phyloP scores from a whole-genome alignment of 2,797 vertebrate genomes.

The Pagetopsis macropterus region DNA sequence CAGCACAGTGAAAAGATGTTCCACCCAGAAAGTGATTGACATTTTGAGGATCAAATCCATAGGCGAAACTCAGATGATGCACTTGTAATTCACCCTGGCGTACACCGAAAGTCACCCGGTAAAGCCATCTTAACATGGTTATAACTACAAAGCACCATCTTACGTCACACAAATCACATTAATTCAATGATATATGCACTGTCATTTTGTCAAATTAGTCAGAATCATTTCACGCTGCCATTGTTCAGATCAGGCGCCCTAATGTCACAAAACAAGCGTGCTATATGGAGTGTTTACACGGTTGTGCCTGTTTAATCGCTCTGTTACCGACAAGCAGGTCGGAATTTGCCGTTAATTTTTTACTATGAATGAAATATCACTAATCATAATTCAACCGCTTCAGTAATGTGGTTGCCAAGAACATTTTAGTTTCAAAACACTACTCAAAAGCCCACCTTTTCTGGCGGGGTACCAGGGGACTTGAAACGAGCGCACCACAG shows the following conservation, averaged over 20 bases:
- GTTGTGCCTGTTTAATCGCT: not conserved
- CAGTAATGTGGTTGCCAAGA: not conserved
- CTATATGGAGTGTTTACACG: accelerated
- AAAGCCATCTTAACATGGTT: too few relatives aligned
- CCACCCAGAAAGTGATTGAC: constrained; percentile 56
- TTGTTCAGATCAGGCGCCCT: not conserved
- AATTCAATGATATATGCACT: not conserved
- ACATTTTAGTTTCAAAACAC: not conserved
- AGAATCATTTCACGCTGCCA: not conserved
- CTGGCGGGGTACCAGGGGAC: accelerated
- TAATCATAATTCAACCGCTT: not conserved
- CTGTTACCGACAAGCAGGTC: not conserved
- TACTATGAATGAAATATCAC: not conserved
- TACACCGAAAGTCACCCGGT: not conserved
- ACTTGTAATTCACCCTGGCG: not conserved
- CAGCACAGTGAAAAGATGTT: constrained; percentile 1
- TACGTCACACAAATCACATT: accelerated
- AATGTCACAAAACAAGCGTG: constrained; percentile 11
- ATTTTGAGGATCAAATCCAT: constrained; percentile 48
- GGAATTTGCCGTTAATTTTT: not conserved
- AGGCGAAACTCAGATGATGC: not conserved
- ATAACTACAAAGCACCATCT: not conserved
- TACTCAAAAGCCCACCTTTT: accelerated
- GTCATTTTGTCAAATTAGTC: not conserved
- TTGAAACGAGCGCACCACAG: constrained; percentile 48